Evolutionary conservation across 2,797 vertebrate species (phyloP).

Genomic region (Schizothorax lantsangensis): DNA sequence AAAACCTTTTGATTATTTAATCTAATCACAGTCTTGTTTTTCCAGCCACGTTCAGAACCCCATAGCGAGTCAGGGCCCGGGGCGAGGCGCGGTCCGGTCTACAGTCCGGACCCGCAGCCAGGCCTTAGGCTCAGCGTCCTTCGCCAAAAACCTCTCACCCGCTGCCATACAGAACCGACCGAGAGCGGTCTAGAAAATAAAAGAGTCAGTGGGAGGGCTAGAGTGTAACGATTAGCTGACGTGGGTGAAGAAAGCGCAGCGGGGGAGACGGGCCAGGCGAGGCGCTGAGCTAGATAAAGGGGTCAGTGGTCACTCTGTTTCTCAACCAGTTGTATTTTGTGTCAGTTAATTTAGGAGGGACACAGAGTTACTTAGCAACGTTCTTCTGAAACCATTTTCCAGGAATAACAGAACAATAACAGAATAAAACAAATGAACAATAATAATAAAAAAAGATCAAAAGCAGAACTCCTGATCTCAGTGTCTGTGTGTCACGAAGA

Average conservation of each 20-base stretch:
- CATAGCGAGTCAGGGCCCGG: slow-evolving; percentile 61
- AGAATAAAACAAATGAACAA: slow-evolving; percentile 69
- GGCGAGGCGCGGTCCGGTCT: slow-evolving; percentile 61
- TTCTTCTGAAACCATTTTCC: slow-evolving; percentile 85
- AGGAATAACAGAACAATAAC: slow-evolving; percentile 85
- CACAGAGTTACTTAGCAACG: slow-evolving; percentile 84
- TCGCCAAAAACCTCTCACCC: slow-evolving; percentile 74
- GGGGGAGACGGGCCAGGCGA: slow-evolving; percentile 62
- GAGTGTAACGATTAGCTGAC: not conserved
- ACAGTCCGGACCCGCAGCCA: slow-evolving; percentile 61
- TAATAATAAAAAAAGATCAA: slow-evolving; percentile 73
- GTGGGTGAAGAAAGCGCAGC: not conserved
- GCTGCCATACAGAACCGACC: slow-evolving; percentile 25
- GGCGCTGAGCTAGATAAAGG: slow-evolving; percentile 70
- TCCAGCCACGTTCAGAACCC: slow-evolving; percentile 81
- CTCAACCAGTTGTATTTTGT: slow-evolving; percentile 86
- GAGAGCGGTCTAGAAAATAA: slow-evolving; percentile 4
- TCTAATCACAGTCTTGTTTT: slow-evolving; percentile 88
- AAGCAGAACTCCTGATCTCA: slow-evolving; percentile 73
- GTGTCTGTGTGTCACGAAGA: slow-evolving; percentile 68
- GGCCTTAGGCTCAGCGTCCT: slow-evolving; percentile 64
- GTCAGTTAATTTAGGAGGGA: slow-evolving; percentile 88
- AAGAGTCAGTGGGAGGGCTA: not conserved
- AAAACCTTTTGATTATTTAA: slow-evolving; percentile 88
- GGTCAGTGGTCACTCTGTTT: slow-evolving; percentile 84